phyloP scores from a whole-genome alignment of 2,797 vertebrate species.

The Coccyzus lansbergi region DNA sequence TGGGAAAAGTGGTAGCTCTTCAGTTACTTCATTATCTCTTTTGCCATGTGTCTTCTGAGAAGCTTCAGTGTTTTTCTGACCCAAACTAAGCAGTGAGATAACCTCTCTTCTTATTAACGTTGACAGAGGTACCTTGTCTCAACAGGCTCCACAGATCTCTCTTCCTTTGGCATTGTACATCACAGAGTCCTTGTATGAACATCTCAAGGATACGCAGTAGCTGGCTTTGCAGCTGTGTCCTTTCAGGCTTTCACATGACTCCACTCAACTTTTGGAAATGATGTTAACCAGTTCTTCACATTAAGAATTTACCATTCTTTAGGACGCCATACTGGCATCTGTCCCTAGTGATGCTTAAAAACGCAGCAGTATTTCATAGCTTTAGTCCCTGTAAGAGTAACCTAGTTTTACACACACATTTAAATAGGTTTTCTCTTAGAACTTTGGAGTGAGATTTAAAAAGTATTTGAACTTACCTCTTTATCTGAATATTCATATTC shows the following conservation, averaged over 20 bases:
- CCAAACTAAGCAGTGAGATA: constrained; percentile 40
- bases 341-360: background rate
- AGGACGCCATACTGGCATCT: background rate
- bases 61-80: constrained; percentile 39
- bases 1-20: background rate
- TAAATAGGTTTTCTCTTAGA: background rate
- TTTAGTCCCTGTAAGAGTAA: constrained; percentile 5
- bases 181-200: constrained; percentile 55
- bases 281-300: constrained; percentile 3
- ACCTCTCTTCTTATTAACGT: constrained; percentile 30
- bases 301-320: constrained; percentile 43
- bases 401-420: constrained; percentile 22
- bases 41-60: constrained; percentile 33
- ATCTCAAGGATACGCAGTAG: constrained; percentile 50
- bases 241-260: constrained; percentile 23
- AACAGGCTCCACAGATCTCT: constrained; percentile 42
- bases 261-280: background rate
- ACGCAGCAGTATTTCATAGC: background rate
- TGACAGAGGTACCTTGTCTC: constrained; percentile 56
- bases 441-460: constrained; percentile 16
- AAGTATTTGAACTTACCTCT: background rate
- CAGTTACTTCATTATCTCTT: constrained; percentile 43
- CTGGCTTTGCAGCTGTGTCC: background rate
- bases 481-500: constrained; percentile 31
- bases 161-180: constrained; percentile 46